These are phyloP conservation scores for Zosterops borbonicus DNA, from an alignment of 2,113 vertebrate species.

Conservation along the genomic window DNA sequence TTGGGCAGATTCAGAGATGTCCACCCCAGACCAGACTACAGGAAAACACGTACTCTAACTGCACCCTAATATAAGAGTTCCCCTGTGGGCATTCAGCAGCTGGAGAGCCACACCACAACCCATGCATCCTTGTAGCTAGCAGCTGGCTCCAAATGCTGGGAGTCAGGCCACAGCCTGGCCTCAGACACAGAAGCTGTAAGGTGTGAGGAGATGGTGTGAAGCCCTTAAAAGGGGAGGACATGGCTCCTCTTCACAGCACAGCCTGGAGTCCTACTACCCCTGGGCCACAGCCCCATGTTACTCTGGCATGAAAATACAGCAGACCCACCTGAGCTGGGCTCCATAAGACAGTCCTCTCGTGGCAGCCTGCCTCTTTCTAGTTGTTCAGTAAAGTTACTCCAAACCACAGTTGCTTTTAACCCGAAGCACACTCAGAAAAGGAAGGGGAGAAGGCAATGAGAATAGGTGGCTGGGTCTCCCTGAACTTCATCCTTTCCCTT, in stretches of 20 bases:
- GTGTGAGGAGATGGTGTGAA: rapidly evolving
- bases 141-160: not conserved
- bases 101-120: not conserved
- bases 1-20: not conserved
- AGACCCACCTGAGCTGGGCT: not conserved
- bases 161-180: not conserved
- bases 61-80: not conserved
- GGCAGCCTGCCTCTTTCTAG: not conserved
- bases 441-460: not conserved
- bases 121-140: rapidly evolving
- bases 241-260: rapidly evolving
- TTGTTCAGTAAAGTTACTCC: not conserved
- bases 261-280: too few species aligned
- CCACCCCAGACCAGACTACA: rapidly evolving
- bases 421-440: not conserved
- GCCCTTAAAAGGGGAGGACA: not conserved
- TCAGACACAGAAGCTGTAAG: not conserved
- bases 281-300: not conserved
- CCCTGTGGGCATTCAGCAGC: not conserved
- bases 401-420: not conserved
- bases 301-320: not conserved
- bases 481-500: not conserved
- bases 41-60: rapidly evolving
- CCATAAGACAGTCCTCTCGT: not conserved
- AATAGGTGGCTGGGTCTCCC: not conserved